Evolutionary conservation across 1,140 invertebrate species (phyloP).

Genomic region (Agrilus planipennis): DNA sequence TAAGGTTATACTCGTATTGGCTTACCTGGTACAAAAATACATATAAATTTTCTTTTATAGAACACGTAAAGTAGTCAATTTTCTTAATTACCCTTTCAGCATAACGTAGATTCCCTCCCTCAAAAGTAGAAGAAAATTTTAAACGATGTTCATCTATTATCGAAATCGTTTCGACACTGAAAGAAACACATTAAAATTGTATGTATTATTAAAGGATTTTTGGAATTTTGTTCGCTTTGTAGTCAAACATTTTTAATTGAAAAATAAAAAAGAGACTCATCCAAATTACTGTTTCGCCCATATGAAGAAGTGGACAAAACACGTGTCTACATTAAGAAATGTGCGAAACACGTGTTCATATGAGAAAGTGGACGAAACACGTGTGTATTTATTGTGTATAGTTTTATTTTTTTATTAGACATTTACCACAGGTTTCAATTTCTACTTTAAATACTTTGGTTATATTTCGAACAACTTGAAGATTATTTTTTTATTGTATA

Average conservation of each 20-base stretch:
- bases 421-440: background rate
- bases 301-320: no score
- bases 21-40: constrained; percentile 46
- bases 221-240: no score
- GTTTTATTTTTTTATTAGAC: no score
- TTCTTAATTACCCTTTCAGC: constrained; percentile 79
- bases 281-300: constrained; percentile 6
- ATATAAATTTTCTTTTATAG: constrained; percentile 7
- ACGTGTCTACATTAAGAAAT: no score
- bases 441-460: constrained; percentile 6
- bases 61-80: constrained; percentile 2
- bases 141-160: constrained; percentile 40
- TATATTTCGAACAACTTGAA: constrained; percentile 1
- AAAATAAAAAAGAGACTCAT: no score
- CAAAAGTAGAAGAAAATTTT: constrained; percentile 79
- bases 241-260: no score
- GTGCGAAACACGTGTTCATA: no score
- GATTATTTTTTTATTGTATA: background rate
- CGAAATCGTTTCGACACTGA: no score
- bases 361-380: no score
- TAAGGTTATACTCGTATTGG: constrained; percentile 71
- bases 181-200: no score
- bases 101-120: constrained; percentile 81
- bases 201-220: no score
- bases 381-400: no score